A percentile compares a stretch with the other conserved stretches of the same genome.
Evolutionary conservation across 2,888 invertebrate genomes (phyloP).

Genomic region (Agonopterix alstromeriana): DNA sequence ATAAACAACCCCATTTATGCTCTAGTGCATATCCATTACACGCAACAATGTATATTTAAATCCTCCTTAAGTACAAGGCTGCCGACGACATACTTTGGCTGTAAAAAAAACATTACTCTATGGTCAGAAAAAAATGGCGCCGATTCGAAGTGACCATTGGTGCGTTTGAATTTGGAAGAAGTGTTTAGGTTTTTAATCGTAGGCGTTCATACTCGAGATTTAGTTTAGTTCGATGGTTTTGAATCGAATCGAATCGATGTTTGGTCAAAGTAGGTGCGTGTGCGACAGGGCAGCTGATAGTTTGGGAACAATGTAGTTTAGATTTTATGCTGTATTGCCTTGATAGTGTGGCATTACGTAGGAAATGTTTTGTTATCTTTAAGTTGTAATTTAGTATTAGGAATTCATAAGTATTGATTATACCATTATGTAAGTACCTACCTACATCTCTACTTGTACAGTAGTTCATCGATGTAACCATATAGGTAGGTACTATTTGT

Average conservation of each 20-base stretch:
- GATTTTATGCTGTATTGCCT: conserved; percentile 6
- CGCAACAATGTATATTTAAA: conserved; percentile 45
- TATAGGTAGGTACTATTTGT: too few relatives aligned
- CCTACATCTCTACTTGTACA: too few relatives aligned
- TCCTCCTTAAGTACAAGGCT: conserved; percentile 41
- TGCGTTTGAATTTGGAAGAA: conserved; percentile 33
- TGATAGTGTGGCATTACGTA: not conserved
- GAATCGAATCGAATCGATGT: conserved; percentile 38
- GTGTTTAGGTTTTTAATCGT: conserved; percentile 21
- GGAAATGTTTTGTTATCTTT: not conserved
- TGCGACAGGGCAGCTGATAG: conserved; percentile 15
- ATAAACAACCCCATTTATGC: conserved; percentile 58
- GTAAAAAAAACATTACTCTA: conserved; percentile 24
- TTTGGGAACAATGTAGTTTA: not conserved
- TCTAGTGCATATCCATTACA: conserved; percentile 73
- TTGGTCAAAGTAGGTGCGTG: conserved; percentile 2
- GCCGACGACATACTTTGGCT: conserved; percentile 26
- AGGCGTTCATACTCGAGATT: conserved; percentile 22
- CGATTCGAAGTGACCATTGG: conserved; percentile 44
- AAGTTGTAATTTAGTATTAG: too few relatives aligned
- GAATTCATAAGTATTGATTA: too few relatives aligned
- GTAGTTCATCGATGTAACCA: too few relatives aligned
- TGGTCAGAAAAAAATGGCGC: conserved; percentile 21
- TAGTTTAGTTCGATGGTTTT: conserved; percentile 24
- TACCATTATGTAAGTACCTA: too few relatives aligned